Evolutionary conservation across 2,797 vertebrate genomes (phyloP).

Genomic region (Gobionotothen gibberifrons): DNA sequence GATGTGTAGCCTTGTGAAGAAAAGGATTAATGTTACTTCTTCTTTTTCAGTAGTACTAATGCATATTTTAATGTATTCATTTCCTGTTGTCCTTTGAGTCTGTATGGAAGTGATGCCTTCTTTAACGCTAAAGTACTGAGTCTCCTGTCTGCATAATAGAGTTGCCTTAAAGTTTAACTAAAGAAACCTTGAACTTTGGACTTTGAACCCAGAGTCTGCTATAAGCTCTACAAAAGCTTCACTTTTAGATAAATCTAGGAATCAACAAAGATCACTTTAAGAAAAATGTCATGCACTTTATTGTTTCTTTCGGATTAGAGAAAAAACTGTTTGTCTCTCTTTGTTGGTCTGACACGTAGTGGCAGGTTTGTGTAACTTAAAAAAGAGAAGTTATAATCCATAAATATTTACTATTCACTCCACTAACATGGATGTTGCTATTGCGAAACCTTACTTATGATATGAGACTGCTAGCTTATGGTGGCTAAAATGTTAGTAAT

Average conservation of each 20-base stretch:
- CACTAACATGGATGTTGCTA: background rate
- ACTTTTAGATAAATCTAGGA: background rate
- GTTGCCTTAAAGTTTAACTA: too few relatives aligned
- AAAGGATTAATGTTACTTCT: background rate
- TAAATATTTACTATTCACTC: background rate
- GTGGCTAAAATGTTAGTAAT: background rate
- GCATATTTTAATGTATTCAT: too few relatives aligned
- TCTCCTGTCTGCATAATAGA: too few relatives aligned
- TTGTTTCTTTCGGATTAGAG: background rate
- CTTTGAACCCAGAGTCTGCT: background rate
- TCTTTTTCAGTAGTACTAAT: too few relatives aligned
- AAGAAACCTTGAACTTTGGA: too few relatives aligned
- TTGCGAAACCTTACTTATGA: background rate
- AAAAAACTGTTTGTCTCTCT: background rate
- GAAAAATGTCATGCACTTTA: background rate
- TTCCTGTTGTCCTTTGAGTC: background rate
- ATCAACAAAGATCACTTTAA: background rate
- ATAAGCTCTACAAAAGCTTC: background rate
- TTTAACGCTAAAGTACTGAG: too few relatives aligned
- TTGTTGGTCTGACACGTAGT: background rate
- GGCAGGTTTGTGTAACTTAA: background rate
- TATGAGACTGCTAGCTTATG: background rate
- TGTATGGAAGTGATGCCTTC: too few relatives aligned
- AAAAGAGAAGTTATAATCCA: background rate
- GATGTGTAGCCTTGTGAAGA: background rate